phyloP scores from a whole-genome alignment of 2,888 invertebrate genomes.

The Coenonympha glycerion region DNA sequence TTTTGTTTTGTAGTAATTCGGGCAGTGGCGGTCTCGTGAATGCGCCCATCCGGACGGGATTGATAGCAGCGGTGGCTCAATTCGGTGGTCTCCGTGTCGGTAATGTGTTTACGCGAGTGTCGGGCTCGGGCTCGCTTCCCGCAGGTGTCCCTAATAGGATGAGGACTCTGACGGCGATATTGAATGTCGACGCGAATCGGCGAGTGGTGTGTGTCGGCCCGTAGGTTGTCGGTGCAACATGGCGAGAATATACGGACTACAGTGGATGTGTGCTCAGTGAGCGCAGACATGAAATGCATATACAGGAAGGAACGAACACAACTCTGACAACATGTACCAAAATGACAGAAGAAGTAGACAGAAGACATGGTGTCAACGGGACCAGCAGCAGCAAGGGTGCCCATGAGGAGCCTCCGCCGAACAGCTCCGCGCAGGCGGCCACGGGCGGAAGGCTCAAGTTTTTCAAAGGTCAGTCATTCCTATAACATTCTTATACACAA shows the following conservation, averaged over 20 bases:
- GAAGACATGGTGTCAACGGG: slow-evolving; percentile 83
- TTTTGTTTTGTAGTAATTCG: slow-evolving; percentile 57
- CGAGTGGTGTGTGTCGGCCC: slow-evolving; percentile 53
- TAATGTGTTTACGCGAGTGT: slow-evolving; percentile 72
- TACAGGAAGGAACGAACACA: slow-evolving; percentile 78
- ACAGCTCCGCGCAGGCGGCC: slow-evolving; percentile 57
- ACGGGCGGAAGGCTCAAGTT: slow-evolving; percentile 86
- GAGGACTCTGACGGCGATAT: slow-evolving; percentile 68
- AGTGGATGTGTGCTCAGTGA: slow-evolving; percentile 68
- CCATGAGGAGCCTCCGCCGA: slow-evolving; percentile 67
- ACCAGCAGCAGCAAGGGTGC: slow-evolving; percentile 77
- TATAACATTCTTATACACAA: slow-evolving; percentile 7
- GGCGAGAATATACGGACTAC: slow-evolving; percentile 66
- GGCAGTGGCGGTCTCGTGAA: slow-evolving; percentile 51
- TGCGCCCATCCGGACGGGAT: slow-evolving; percentile 44
- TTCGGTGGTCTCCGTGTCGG: slow-evolving; percentile 67
- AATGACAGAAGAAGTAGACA: slow-evolving; percentile 80
- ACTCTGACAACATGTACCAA: slow-evolving; percentile 83
- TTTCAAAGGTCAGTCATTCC: slow-evolving; percentile 79
- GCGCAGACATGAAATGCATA: slow-evolving; percentile 80
- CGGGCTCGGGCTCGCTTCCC: slow-evolving; percentile 59
- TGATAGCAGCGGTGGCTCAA: slow-evolving; percentile 48
- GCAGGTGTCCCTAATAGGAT: slow-evolving; percentile 73
- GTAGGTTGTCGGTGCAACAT: slow-evolving; percentile 60
- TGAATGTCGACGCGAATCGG: slow-evolving; percentile 55